phyloP scores from a whole-genome alignment of 1,140 invertebrate genomes.

The Phocides pigmalion region DNA sequence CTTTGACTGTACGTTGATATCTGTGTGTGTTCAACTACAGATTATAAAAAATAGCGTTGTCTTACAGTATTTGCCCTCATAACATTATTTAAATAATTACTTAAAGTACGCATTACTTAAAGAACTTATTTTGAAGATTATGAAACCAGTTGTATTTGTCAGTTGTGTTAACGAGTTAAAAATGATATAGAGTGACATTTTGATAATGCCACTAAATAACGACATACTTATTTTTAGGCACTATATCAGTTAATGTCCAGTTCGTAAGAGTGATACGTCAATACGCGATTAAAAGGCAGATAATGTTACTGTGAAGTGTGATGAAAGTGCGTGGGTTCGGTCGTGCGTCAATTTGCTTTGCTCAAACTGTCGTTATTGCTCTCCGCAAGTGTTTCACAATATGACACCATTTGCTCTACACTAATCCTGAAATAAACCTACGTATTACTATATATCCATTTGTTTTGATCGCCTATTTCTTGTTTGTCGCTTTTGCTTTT shows the following conservation, averaged over 20 bases:
- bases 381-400: constrained; percentile 36
- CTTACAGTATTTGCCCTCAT: too few species aligned
- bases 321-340: constrained; percentile 63
- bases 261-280: constrained; percentile 21
- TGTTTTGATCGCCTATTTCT: neutral
- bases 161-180: too few species aligned
- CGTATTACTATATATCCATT: constrained; percentile 14
- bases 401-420: constrained; percentile 27
- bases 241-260: constrained; percentile 13
- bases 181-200: too few species aligned
- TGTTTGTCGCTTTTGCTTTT: neutral
- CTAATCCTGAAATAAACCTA: constrained; percentile 27
- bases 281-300: constrained; percentile 35
- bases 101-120: too few species aligned
- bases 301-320: constrained; percentile 51
- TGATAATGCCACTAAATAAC: constrained; percentile 8
- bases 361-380: constrained; percentile 58
- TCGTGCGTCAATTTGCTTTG: constrained; percentile 73
- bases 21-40: too few species aligned
- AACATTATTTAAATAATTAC: too few species aligned
- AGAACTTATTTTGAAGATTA: too few species aligned
- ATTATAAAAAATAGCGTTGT: too few species aligned
- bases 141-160: too few species aligned
- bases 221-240: constrained; percentile 16
- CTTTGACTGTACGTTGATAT: too few species aligned